These are phyloP conservation scores for Cephus cinctus DNA, from an alignment of 1,140 invertebrate genomes.

Conservation along the genomic window DNA sequence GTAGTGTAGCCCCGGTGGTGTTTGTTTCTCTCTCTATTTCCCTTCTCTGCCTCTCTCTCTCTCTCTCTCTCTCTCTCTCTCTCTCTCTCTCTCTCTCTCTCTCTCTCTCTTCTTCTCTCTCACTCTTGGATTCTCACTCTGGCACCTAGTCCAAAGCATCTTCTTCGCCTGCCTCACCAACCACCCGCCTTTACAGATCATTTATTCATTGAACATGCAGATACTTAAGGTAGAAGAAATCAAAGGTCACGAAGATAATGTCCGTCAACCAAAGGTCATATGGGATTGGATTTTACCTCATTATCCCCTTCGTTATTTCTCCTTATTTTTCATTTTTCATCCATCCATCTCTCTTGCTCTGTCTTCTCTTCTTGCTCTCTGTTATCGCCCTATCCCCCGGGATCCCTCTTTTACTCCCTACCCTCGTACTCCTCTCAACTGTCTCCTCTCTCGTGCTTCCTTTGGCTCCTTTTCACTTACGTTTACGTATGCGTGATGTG, in stretches of 20 bases:
- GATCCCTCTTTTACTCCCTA: neutral
- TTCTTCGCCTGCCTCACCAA: too few species aligned
- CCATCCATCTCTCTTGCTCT: too few species aligned
- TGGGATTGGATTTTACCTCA: too few species aligned
- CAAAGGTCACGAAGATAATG: neutral
- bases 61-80: constrained; percentile 10
- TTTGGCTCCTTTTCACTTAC: neutral
- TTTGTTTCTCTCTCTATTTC: constrained; percentile 6
- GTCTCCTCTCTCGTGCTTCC: constrained; percentile 7
- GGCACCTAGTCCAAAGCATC: too few species aligned
- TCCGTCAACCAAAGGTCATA: neutral
- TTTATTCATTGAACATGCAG: too few species aligned
- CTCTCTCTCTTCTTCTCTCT: neutral
- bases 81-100: constrained; percentile 1
- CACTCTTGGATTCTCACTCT: constrained; percentile 1
- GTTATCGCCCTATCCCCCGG: too few species aligned
- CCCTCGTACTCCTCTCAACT: constrained; percentile 7
- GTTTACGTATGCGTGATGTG: neutral
- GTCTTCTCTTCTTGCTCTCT: too few species aligned
- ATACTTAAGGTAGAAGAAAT: neutral
- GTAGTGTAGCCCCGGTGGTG: constrained; percentile 22
- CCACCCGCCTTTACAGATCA: too few species aligned
- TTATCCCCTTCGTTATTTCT: too few species aligned
- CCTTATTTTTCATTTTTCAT: too few species aligned
- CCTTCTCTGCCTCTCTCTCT: constrained; percentile 9